phyloP scores from a whole-genome alignment of 2,797 vertebrate genomes.

The Monodelphis domestica region DNA sequence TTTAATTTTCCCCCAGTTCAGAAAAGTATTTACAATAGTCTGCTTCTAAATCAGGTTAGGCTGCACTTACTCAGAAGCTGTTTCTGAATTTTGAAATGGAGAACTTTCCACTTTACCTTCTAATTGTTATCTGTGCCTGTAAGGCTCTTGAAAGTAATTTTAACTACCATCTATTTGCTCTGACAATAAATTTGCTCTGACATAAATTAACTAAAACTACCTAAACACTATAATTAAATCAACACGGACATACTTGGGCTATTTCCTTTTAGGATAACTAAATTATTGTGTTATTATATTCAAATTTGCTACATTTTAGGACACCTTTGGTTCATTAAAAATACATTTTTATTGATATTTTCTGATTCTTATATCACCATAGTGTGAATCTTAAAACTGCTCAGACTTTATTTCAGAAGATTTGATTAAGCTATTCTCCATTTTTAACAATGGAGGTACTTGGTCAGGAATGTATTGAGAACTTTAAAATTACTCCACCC shows the following conservation, averaged over 20 bases:
- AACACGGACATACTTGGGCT: background rate
- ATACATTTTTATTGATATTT: background rate
- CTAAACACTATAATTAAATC: background rate
- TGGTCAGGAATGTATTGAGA: no score
- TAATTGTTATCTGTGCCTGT: background rate
- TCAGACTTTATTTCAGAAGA: no score
- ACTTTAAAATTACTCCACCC: no score
- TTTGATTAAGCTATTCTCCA: no score
- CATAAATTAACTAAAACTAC: background rate
- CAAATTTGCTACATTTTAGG: background rate
- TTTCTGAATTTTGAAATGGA: background rate
- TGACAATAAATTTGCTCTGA: no score
- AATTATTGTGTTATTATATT: background rate
- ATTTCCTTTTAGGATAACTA: background rate
- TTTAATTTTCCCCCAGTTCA: background rate
- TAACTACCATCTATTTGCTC: background rate
- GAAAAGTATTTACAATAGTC: background rate
- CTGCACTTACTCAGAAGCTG: background rate
- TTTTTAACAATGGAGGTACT: no score
- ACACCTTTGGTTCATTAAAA: background rate
- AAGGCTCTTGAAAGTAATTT: background rate
- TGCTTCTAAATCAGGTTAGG: background rate
- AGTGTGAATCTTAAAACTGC: no score
- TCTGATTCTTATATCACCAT: background rate
- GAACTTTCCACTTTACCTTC: background rate